These are phyloP conservation scores for Azorinus chamasolen DNA, from an alignment of 2,888 invertebrate species.

Conservation along the genomic window DNA sequence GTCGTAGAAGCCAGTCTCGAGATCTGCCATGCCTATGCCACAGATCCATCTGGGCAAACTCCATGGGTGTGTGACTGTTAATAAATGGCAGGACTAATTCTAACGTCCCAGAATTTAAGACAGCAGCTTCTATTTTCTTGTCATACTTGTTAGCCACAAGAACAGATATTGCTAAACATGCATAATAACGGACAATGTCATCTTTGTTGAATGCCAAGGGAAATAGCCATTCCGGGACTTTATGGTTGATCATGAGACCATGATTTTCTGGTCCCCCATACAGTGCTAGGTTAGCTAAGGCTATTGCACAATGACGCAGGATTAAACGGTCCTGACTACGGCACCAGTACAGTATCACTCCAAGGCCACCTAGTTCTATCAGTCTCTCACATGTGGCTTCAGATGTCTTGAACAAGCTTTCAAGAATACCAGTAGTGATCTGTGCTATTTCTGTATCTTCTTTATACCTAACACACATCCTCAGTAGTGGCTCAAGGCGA, in stretches of 20 bases:
- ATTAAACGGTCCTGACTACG: conserved; percentile 94
- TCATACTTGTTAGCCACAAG: conserved; percentile 99
- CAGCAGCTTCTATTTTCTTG: conserved; percentile 98
- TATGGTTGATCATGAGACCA: conserved; percentile 97
- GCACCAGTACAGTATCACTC: conserved; percentile 97
- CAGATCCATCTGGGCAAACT: conserved; percentile 92
- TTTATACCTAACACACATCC: conserved; percentile 94
- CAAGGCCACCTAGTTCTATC: conserved; percentile 95
- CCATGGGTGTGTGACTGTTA: conserved; percentile 96
- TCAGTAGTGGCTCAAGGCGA: conserved; percentile 95
- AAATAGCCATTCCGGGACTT: conserved; percentile 94
- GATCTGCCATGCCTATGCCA: conserved; percentile 98
- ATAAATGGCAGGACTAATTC: conserved; percentile 99
- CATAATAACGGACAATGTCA: conserved; percentile 95
- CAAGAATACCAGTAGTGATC: conserved; percentile 84
- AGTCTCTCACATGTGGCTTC: conserved; percentile 98
- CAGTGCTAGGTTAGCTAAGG: conserved; percentile 97
- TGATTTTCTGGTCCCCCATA: conserved; percentile 99
- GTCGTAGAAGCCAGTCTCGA: conserved; percentile 96
- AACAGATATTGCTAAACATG: conserved; percentile 98
- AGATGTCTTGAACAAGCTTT: conserved; percentile 95
- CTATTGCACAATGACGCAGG: conserved; percentile 97
- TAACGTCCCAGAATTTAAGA: conserved; percentile 97
- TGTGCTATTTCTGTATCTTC: conserved; percentile 90
- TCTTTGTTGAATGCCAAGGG: conserved; percentile 98